phyloP scores from a whole-genome alignment of 2,113 vertebrate species.

The Orthonyx spaldingii region DNA sequence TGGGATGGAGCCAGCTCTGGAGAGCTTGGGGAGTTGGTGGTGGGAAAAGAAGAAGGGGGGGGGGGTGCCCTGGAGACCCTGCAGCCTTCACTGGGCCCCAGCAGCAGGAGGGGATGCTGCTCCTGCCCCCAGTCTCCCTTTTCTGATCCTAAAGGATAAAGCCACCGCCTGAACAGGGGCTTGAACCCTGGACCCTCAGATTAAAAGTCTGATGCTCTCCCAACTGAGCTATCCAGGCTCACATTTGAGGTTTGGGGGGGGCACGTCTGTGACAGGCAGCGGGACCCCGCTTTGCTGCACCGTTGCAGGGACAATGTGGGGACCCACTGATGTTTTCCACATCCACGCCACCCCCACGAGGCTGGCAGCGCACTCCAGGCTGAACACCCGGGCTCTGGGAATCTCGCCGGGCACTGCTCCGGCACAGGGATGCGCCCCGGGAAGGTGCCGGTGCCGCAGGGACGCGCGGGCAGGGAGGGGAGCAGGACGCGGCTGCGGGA shows the following conservation, averaged over 20 bases:
- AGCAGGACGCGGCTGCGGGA: neutral
- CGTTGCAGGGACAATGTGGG: fast-evolving
- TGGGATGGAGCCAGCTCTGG: neutral
- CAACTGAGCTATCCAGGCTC: constrained; percentile 38
- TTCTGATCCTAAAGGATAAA: neutral
- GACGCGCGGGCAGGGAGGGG: neutral
- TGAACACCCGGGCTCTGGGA: neutral
- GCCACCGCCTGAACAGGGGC: neutral
- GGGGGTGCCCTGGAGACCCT: fast-evolving
- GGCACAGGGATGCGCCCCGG: neutral
- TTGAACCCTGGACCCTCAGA: constrained; percentile 50
- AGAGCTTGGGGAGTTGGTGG: neutral
- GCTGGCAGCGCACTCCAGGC: neutral
- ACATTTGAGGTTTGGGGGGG: fast-evolving
- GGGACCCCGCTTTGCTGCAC: neutral
- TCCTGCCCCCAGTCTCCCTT: fast-evolving
- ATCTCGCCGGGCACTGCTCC: fast-evolving
- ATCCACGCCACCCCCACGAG: neutral
- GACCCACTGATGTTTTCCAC: neutral
- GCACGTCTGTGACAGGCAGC: fast-evolving
- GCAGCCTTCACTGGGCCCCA: fast-evolving
- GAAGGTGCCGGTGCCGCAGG: neutral
- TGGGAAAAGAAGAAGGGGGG: neutral
- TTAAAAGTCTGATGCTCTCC: constrained; percentile 51
- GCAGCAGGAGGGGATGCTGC: fast-evolving